Base-by-base conservation (phyloP, 2,888 invertebrate species). In the Liodrosophila aerea region DNA sequence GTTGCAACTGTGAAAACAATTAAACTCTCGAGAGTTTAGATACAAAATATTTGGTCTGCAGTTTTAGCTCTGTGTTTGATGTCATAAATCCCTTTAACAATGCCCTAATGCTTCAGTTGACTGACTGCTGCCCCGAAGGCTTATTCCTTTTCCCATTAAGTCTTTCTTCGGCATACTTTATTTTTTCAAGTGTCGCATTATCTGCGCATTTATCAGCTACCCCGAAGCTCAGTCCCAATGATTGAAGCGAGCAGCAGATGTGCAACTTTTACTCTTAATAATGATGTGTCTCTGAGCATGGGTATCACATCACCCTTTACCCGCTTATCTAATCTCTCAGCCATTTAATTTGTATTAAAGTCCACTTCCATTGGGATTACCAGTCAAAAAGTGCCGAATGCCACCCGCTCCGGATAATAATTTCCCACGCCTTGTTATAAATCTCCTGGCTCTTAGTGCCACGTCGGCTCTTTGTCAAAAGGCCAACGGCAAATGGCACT, bases 31-130 rank as follows among this genome's bases (percentile, higher is more conserved):
- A 5, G 12, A 53, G 37, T 37, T 37, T 37, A 16, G 62, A 78
- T 68, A 82, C 64, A 83, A 78, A 76, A 78, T 82, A 78, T 82
- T 76, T 76, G 71, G 53, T 71, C 64, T 69, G 51, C 27, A 50
- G 40, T 47, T 45, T 43, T 18, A 46, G 44, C 11, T 39, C 40
- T n/a, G 31, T 64, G 64, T 65, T 60, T 73, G 75, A 71, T 75
- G 67, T 73, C 76, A 74, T 83, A 87, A 87, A 87, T 88, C 87
- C 87, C 64, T 22, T 53, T 74, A 86, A 87, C 82, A 84, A 81
- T 64, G 61, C 57, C 67, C 36, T 68, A 76, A 74, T 76, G 74
- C 80, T 50, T 60, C 60, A 66, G 66, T 66, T 74, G 71, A 65
- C 71, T 82, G 73, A 40, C 40, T 50, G 34, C 36, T 46, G 37